Conservation (phyloP, 2,888 invertebrate genomes). For the Chaetogeoica ovagalla region DNA sequence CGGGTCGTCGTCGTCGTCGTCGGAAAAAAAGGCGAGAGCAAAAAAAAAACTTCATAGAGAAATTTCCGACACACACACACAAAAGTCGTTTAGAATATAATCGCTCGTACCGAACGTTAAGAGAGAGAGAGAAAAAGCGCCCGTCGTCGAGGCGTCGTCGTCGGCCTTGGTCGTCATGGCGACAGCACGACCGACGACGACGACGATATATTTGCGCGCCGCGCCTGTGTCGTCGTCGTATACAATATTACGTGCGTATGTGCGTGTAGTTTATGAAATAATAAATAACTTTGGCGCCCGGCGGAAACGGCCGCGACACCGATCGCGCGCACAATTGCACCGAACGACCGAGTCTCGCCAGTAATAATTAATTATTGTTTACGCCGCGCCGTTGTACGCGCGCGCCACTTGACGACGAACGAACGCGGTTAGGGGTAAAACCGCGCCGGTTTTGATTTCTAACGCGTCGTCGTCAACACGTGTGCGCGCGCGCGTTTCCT, state of each 20-base stretch:
- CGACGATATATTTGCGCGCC: neutral
- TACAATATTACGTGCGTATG: neutral
- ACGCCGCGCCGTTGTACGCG: too few species aligned
- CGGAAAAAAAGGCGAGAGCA: too few species aligned
- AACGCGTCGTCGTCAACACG: too few species aligned
- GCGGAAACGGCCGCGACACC: slow-evolving; percentile 32
- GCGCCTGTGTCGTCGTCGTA: too few species aligned
- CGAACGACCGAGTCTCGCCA: too few species aligned
- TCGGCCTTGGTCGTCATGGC: slow-evolving; percentile 15
- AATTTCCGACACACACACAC: slow-evolving; percentile 10
- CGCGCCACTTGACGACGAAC: too few species aligned
- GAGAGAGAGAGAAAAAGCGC: neutral
- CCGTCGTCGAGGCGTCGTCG: neutral
- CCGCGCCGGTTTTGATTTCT: too few species aligned
- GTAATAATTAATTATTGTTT: too few species aligned
- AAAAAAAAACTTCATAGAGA: slow-evolving; percentile 22
- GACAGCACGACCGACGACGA: slow-evolving; percentile 28
- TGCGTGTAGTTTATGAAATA: slow-evolving; percentile 30
- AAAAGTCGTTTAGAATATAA: slow-evolving; percentile 47
- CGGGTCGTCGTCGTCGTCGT: too few species aligned
- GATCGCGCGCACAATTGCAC: neutral
- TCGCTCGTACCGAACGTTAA: slow-evolving; percentile 12
- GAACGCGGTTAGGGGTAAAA: too few species aligned
- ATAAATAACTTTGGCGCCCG: slow-evolving; percentile 38
- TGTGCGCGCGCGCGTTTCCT: too few species aligned